phyloP scores from a whole-genome alignment of 2,888 invertebrate species.

The Cryptus armator region DNA sequence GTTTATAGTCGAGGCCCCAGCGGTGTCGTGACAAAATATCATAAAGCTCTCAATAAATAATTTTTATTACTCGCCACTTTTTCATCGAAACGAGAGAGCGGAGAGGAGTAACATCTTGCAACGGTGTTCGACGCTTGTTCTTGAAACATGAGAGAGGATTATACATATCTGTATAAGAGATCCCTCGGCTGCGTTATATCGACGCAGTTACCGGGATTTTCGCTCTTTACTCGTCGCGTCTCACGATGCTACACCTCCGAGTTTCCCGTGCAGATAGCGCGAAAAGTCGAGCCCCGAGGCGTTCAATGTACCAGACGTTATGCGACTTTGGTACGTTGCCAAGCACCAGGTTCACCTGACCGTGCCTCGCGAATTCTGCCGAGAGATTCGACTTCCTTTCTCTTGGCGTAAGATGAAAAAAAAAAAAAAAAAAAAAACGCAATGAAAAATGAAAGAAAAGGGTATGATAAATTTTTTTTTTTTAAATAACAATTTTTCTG shows the following conservation, averaged over 20 bases:
- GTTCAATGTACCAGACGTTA: constrained; percentile 72
- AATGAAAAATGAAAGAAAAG: neutral
- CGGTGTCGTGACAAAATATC: constrained; percentile 1
- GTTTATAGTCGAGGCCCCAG: neutral
- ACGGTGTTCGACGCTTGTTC: constrained; percentile 2
- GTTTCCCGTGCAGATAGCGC: constrained; percentile 33
- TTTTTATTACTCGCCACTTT: constrained; percentile 9
- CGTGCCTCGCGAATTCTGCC: constrained; percentile 62
- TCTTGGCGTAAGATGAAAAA: constrained; percentile 9
- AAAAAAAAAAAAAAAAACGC: neutral
- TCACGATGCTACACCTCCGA: constrained; percentile 11
- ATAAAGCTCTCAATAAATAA: neutral
- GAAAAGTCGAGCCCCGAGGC: constrained; percentile 56
- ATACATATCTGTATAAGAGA: constrained; percentile 26
- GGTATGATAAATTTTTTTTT: too few relatives aligned
- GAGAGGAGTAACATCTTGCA: neutral
- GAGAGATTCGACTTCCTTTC: constrained; percentile 15
- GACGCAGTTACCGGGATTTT: constrained; percentile 59
- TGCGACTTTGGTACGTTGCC: constrained; percentile 74
- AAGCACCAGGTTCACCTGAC: constrained; percentile 68
- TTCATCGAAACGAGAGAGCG: neutral
- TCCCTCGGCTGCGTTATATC: constrained; percentile 32
- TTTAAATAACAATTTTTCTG: constrained; percentile 21
- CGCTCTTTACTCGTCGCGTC: constrained; percentile 43
- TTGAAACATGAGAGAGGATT: constrained; percentile 8